Conservation (phyloP, 2,888 invertebrate genomes). For the Eulithis prunata region DNA sequence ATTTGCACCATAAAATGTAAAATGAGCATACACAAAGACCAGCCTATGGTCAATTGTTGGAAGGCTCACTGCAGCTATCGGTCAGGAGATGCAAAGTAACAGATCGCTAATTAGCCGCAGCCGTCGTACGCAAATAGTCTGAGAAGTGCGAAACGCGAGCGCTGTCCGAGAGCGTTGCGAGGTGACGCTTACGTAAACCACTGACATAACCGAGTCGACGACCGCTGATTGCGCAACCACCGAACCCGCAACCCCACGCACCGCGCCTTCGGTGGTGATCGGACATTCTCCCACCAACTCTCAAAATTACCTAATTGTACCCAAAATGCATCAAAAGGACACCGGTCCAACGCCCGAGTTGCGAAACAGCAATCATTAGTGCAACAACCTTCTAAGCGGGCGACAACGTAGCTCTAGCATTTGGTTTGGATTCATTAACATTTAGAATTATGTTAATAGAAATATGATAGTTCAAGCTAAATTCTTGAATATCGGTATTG, state of each 20-base stretch:
- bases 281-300: conserved; percentile 62
- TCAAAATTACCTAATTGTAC: conserved; percentile 79
- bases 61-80: conserved; percentile 55
- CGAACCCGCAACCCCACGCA: conserved; percentile 80
- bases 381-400: conserved; percentile 74
- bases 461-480: conserved; percentile 40
- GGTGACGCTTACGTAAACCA: conserved; percentile 80
- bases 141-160: conserved; percentile 78
- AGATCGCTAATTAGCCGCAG: conserved; percentile 68
- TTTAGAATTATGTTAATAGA: conserved; percentile 60
- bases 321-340: conserved; percentile 80
- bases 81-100: conserved; percentile 52
- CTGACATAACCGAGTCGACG: conserved; percentile 84
- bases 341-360: conserved; percentile 71
- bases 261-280: conserved; percentile 60
- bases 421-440: conserved; percentile 57
- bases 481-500: conserved; percentile 27
- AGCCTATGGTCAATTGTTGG: conserved; percentile 47
- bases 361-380: conserved; percentile 73
- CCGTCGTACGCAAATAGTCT: conserved; percentile 73
- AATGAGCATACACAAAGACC: conserved; percentile 52
- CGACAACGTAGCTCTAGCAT: conserved; percentile 59
- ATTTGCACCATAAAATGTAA: conserved; percentile 29
- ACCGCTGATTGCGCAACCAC: conserved; percentile 81
- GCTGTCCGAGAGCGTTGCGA: conserved; percentile 78